Conservation (phyloP, 2,797 vertebrate genomes). For the Tenualosa ilisha region DNA sequence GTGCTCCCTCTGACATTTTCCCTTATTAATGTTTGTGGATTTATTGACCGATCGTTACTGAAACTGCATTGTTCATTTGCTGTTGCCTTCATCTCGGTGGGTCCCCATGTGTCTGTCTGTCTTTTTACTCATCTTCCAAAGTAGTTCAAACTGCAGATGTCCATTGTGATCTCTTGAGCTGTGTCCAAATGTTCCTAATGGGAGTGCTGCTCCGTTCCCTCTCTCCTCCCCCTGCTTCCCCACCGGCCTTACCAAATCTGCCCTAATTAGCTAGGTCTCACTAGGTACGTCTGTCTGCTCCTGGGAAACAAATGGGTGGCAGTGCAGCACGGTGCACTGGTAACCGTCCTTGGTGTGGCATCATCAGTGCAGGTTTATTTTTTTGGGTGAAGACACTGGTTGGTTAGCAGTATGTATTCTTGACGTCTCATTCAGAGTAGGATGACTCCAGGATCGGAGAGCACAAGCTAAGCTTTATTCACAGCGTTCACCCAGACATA, state of each 20-base stretch:
- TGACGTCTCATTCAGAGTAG: background rate
- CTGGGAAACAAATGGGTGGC: background rate
- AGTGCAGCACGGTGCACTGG: background rate
- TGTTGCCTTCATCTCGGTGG: background rate
- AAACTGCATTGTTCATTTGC: background rate
- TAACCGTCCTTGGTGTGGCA: background rate
- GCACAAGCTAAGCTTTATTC: background rate
- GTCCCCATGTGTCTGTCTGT: background rate
- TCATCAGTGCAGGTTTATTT: background rate
- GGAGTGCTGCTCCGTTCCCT: background rate
- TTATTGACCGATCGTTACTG: background rate
- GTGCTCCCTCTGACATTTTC: background rate
- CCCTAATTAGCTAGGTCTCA: background rate
- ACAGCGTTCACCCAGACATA: background rate
- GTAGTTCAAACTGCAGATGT: conserved; percentile 14
- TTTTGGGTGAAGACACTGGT: background rate
- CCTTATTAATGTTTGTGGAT: background rate
- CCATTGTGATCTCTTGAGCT: background rate
- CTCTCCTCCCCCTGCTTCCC: background rate
- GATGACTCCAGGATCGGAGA: background rate
- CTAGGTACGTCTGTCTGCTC: background rate
- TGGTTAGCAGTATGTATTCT: background rate
- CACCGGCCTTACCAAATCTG: background rate
- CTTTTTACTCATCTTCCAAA: background rate
- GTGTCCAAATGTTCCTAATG: background rate